Base-by-base conservation (phyloP, 2,888 invertebrate species). In the Crocallis elinguaria region DNA sequence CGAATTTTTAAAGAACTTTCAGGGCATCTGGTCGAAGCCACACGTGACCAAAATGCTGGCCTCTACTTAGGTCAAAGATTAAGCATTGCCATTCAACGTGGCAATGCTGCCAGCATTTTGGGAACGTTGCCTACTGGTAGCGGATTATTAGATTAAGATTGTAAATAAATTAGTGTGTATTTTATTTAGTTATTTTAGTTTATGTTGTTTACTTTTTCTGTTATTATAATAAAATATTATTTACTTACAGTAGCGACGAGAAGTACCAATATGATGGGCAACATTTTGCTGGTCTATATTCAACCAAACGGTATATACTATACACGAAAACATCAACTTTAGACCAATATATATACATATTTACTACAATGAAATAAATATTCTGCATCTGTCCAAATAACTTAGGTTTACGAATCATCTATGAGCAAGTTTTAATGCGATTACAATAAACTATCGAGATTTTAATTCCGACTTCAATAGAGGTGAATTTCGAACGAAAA, bases 221-320 rank as follows among this genome's bases (percentile, higher is more conserved):
- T n/a, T n/a, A n/a, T n/a, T n/a, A n/a, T n/a, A n/a, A n/a, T n/a
- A n/a, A n/a, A n/a, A n/a, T n/a, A n/a, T 29, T 12, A 64, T 57
- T 30, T 19, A 82, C 90, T 88, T 64, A 90, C 90, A 70, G 83
- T 60, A 60, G 82, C 86, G 64, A 80, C 62, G 67, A 87, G 68
- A 55, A 88, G 68, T 60, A 87, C 79, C 78, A 88, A 70, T 62
- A 77, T 70, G 67, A 86, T 51, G 52, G 80, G 77, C 85, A 87
- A 71, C 90, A 90, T 90, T 69, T 67, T 86, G 80, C 64, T 79
- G 85, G 84, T 84, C 86, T 73, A 27, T 57, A 9, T 60, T 9
- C 43, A 80, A 85, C 86, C 86, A 79, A 79, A 60, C 79, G 89
- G 89, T 89, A 88, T 86, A 85, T 78, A 86, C 75, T 88, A 88